phyloP scores from a whole-genome alignment of 2,888 invertebrate genomes.

The Scrobipalpa atriplicella region DNA sequence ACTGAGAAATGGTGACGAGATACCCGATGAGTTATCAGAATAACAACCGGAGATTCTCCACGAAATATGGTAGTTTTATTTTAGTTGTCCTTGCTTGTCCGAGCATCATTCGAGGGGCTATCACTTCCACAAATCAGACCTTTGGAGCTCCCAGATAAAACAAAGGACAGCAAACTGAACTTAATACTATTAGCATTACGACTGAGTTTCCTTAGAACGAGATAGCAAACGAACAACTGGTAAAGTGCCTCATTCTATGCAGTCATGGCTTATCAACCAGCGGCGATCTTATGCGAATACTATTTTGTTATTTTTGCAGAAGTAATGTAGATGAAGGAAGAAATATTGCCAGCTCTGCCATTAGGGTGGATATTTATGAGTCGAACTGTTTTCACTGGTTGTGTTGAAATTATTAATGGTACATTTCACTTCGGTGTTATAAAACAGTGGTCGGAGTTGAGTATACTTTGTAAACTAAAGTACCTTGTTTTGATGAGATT shows the following conservation, averaged over 20 bases:
- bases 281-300: slow-evolving; percentile 65
- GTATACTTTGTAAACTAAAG: slow-evolving; percentile 27
- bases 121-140: slow-evolving; percentile 73
- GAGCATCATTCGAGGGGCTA: slow-evolving; percentile 72
- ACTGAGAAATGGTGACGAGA: slow-evolving; percentile 27
- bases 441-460: slow-evolving; percentile 26
- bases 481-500: slow-evolving; percentile 22
- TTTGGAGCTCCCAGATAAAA: slow-evolving; percentile 59
- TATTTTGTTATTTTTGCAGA: slow-evolving; percentile 77
- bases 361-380: slow-evolving; percentile 67
- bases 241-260: slow-evolving; percentile 65
- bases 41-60: slow-evolving; percentile 32
- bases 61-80: slow-evolving; percentile 61
- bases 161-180: slow-evolving; percentile 51
- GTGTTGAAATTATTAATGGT: slow-evolving; percentile 70
- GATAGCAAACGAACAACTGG: slow-evolving; percentile 58
- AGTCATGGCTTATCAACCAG: slow-evolving; percentile 64
- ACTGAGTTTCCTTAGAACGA: slow-evolving; percentile 53
- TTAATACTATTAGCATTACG: slow-evolving; percentile 51
- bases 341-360: slow-evolving; percentile 68
- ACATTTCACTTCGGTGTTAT: slow-evolving; percentile 47
- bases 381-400: slow-evolving; percentile 55
- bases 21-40: slow-evolving; percentile 35
- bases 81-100: slow-evolving; percentile 67
- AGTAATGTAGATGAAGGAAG: slow-evolving; percentile 73